These are phyloP conservation scores for Enteromius unitaeniatus DNA, from an alignment of 2,797 vertebrate genomes.

Conservation along the genomic window DNA sequence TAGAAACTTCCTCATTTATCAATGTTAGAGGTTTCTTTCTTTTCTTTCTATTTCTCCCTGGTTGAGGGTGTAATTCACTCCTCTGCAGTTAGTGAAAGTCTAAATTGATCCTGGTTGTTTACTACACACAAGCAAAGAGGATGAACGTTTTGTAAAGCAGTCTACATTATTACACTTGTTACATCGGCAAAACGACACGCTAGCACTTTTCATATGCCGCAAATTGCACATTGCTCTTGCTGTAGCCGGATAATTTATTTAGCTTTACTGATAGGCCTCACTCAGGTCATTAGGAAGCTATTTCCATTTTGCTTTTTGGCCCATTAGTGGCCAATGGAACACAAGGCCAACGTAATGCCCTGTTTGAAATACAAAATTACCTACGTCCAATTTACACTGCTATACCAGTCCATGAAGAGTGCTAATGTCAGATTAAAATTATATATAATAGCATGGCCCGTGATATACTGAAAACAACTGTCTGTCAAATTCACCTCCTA, in stretches of 20 bases:
- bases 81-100: conserved; percentile 16
- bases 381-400: conserved; percentile 15
- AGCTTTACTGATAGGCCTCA: conserved; percentile 78
- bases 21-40: neutral
- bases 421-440: conserved; percentile 42
- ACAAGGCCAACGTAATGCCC: conserved; percentile 61
- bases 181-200: conserved; percentile 63
- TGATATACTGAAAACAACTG: conserved; percentile 23
- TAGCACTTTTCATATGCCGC: conserved; percentile 72
- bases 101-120: conserved; percentile 43
- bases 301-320: conserved; percentile 79
- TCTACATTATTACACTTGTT: conserved; percentile 27
- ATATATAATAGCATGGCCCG: conserved; percentile 1
- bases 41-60: conserved; percentile 14
- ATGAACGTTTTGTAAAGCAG: conserved; percentile 19
- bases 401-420: conserved; percentile 9
- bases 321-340: conserved; percentile 78
- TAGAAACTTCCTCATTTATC: conserved; percentile 28
- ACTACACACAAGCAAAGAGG: conserved; percentile 28
- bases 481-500: conserved; percentile 39
- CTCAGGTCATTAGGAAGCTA: conserved; percentile 81
- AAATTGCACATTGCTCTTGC: conserved; percentile 77
- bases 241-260: conserved; percentile 78
- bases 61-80: conserved; percentile 25
- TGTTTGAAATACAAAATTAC: conserved; percentile 16